These are phyloP conservation scores for Orcinus orca DNA, from an alignment of 2,113 vertebrate genomes.

Conservation along the genomic window DNA sequence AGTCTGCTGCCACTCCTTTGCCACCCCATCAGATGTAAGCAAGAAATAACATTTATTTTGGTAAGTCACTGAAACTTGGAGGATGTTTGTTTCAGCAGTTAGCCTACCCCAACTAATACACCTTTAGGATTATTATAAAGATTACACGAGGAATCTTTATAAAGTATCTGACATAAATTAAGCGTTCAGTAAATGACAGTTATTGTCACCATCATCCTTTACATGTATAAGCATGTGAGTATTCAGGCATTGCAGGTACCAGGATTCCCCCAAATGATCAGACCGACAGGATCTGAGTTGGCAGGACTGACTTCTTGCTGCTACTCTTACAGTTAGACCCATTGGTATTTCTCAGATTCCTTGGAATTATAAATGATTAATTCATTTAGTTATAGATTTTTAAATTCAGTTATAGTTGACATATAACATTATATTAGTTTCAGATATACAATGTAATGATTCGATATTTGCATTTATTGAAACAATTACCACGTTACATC, in stretches of 20 bases:
- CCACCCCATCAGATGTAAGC: background rate
- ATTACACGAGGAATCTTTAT: background rate
- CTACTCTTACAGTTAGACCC: background rate
- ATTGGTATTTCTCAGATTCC: background rate
- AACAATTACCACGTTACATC: background rate
- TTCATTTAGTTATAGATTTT: constrained; percentile 14
- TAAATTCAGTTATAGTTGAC: background rate
- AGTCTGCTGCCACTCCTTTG: background rate
- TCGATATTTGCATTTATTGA: background rate
- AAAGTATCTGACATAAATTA: background rate
- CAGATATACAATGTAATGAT: background rate
- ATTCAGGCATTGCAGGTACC: background rate
- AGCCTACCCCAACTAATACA: background rate
- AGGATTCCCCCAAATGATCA: background rate
- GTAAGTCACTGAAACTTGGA: background rate
- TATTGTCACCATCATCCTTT: background rate
- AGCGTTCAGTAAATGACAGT: background rate
- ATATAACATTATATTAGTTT: background rate
- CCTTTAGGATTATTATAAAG: background rate
- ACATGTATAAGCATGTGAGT: background rate
- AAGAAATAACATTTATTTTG: background rate
- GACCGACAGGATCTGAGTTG: background rate
- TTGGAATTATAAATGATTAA: background rate
- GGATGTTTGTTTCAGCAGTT: background rate
- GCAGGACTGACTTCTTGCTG: background rate